phyloP scores from a whole-genome alignment of 2,888 invertebrate species.

The Beris morrisii region DNA sequence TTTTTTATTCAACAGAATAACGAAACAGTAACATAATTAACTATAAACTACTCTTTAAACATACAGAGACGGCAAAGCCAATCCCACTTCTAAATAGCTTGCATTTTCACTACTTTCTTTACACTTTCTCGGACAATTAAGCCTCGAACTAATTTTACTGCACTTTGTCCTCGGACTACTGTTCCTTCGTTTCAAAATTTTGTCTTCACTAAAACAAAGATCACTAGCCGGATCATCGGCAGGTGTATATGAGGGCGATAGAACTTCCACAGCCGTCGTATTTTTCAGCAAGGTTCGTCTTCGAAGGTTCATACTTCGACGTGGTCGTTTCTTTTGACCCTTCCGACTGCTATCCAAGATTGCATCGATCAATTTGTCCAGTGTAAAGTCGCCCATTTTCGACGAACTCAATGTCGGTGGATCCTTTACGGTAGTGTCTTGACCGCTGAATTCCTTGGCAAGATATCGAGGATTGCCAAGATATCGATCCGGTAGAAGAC shows the following conservation, averaged over 20 bases:
- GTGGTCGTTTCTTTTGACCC: constrained; percentile 44
- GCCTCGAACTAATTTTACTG: background rate
- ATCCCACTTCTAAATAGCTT: constrained; percentile 51
- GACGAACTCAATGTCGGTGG: constrained; percentile 46
- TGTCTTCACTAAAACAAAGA: constrained; percentile 46
- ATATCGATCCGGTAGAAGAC: constrained; percentile 50
- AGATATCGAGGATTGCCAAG: constrained; percentile 51
- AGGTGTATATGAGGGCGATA: constrained; percentile 53
- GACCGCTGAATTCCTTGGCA: constrained; percentile 25
- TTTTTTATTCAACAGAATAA: constrained; percentile 26
- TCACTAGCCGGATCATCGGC: constrained; percentile 56
- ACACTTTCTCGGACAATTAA: constrained; percentile 39
- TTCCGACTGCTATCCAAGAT: constrained; percentile 50
- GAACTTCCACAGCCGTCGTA: constrained; percentile 42
- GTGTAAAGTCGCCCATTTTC: constrained; percentile 52
- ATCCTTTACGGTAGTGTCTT: constrained; percentile 24
- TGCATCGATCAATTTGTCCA: constrained; percentile 54
- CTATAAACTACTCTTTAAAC: constrained; percentile 41
- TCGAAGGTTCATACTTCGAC: constrained; percentile 50
- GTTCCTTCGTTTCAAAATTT: constrained; percentile 14
- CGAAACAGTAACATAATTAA: constrained; percentile 9
- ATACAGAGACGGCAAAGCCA: constrained; percentile 53
- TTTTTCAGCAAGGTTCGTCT: constrained; percentile 49
- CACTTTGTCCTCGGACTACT: background rate
- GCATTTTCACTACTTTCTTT: constrained; percentile 38